phyloP scores from a whole-genome alignment of 2,888 invertebrate genomes.

The Phymatocera aterrima region DNA sequence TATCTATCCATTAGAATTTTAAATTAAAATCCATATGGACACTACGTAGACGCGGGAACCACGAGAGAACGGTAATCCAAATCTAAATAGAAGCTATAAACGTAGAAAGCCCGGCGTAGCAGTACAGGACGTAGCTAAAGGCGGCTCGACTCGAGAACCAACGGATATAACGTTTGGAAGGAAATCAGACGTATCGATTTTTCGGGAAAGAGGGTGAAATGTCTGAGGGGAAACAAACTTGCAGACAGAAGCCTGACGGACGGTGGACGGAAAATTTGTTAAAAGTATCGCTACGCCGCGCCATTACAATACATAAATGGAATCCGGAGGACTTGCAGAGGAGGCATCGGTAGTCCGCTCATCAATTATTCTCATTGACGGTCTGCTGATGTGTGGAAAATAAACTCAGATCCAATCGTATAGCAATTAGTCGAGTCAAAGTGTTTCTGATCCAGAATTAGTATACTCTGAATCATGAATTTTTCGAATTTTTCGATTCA shows the following conservation, averaged over 20 bases:
- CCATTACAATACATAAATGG: slow-evolving; percentile 6
- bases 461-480: no score
- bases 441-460: no score
- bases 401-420: no score
- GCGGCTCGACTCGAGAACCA: neutral
- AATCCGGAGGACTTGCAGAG: neutral
- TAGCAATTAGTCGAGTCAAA: no score
- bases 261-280: slow-evolving; percentile 6
- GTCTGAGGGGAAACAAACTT: slow-evolving; percentile 16
- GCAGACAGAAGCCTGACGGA: neutral
- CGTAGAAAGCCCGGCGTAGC: neutral
- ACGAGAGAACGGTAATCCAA: neutral
- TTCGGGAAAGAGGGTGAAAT: slow-evolving; percentile 3
- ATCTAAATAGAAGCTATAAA: neutral
- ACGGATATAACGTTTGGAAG: slow-evolving; percentile 34
- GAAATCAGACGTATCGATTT: slow-evolving; percentile 31
- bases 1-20: slow-evolving; percentile 7
- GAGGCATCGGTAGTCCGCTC: no score
- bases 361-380: slow-evolving; percentile 17
- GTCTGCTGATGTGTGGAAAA: neutral
- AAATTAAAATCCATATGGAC: neutral
- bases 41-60: neutral
- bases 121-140: slow-evolving; percentile 9
- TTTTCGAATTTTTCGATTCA: no score
- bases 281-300: slow-evolving; percentile 20